These are phyloP conservation scores for Cerastis rubricosa DNA, from an alignment of 2,888 invertebrate species.

Conservation along the genomic window DNA sequence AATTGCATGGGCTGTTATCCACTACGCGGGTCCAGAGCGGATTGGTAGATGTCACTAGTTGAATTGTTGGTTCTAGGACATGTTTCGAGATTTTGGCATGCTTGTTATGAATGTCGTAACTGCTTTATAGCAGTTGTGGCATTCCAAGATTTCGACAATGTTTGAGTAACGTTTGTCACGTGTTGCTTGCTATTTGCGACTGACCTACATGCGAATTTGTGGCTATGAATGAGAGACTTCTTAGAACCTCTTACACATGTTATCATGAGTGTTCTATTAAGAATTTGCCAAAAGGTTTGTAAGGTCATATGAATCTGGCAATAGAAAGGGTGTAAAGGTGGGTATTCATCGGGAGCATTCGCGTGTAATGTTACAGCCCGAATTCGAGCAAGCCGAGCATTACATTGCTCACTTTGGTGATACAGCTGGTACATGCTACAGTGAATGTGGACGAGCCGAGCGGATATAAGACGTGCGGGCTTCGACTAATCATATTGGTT, in stretches of 20 bases:
- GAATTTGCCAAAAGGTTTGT: constrained; percentile 49
- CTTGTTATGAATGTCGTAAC: constrained; percentile 35
- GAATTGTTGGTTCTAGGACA: not conserved
- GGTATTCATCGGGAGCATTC: not conserved
- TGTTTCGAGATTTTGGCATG: constrained; percentile 7
- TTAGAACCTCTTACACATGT: constrained; percentile 54
- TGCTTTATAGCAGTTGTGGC: constrained; percentile 26
- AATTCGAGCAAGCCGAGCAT: not conserved
- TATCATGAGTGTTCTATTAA: constrained; percentile 45
- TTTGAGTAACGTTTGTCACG: constrained; percentile 49
- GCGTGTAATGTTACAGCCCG: too few species aligned
- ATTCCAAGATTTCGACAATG: constrained; percentile 49
- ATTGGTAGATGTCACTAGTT: not conserved
- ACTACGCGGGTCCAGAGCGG: not conserved
- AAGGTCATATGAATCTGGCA: constrained; percentile 37
- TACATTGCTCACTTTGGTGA: not conserved
- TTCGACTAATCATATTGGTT: too few species aligned
- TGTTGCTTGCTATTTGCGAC: constrained; percentile 60
- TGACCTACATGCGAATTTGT: constrained; percentile 67
- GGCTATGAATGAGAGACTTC: constrained; percentile 70
- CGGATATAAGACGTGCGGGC: too few species aligned
- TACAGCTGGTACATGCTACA: not conserved
- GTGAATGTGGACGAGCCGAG: too few species aligned
- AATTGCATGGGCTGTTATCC: not conserved
- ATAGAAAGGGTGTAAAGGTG: constrained; percentile 21